Conservation (phyloP, 2,888 invertebrate species). For the Platypus cylindrus region DNA sequence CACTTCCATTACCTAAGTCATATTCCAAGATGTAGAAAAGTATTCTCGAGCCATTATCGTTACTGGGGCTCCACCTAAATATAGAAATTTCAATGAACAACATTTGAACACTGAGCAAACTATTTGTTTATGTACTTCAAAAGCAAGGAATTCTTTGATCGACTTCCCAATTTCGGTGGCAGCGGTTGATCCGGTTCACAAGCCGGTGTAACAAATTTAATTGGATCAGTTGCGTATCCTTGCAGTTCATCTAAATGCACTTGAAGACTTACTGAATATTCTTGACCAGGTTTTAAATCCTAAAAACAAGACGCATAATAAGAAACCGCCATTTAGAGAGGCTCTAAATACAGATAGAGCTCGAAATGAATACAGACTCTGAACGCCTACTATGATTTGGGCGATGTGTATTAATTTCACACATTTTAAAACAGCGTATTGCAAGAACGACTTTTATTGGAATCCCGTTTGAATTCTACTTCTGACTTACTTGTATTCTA, state of each 20-base stretch:
- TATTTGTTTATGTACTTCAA: slow-evolving; percentile 41
- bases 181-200: slow-evolving; percentile 69
- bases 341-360: too few relatives aligned
- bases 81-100: background rate
- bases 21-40: slow-evolving; percentile 65
- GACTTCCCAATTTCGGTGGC: slow-evolving; percentile 56
- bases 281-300: slow-evolving; percentile 77
- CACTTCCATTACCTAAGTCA: slow-evolving; percentile 55
- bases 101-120: background rate
- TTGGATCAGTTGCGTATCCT: slow-evolving; percentile 64
- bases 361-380: too few relatives aligned
- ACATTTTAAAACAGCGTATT: too few relatives aligned
- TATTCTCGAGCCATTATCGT: slow-evolving; percentile 71
- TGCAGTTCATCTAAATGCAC: slow-evolving; percentile 62
- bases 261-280: slow-evolving; percentile 71
- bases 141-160: slow-evolving; percentile 57
- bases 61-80: slow-evolving; percentile 30
- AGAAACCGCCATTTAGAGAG: background rate
- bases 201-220: slow-evolving; percentile 66
- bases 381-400: too few relatives aligned
- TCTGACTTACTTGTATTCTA: slow-evolving; percentile 45
- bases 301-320: too few relatives aligned
- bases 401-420: too few relatives aligned
- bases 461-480: background rate
- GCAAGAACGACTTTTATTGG: too few relatives aligned